Conservation (phyloP, 2,888 invertebrate genomes). For the Hemaris fuciformis region DNA sequence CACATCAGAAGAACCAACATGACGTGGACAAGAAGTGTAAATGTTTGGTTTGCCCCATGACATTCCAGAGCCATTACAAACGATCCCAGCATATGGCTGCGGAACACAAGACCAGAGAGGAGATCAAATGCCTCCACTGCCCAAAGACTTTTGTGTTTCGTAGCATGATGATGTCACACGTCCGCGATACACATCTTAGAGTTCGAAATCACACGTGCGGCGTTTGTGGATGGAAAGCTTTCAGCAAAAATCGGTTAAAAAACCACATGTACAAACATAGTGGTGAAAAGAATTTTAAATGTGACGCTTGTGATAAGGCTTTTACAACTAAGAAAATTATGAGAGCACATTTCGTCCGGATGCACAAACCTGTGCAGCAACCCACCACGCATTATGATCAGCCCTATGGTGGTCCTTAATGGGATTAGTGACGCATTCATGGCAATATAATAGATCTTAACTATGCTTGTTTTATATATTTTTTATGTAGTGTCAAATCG, state of each 20-base stretch:
- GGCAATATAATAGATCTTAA: not conserved
- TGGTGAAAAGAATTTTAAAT: conserved; percentile 74
- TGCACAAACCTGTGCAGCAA: conserved; percentile 55
- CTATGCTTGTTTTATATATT: not conserved
- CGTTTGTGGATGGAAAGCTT: conserved; percentile 70
- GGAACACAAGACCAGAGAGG: conserved; percentile 64
- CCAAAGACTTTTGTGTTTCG: conserved; percentile 71
- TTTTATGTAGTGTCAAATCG: not conserved
- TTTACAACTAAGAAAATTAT: conserved; percentile 73
- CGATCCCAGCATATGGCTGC: conserved; percentile 67
- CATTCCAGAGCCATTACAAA: conserved; percentile 67
- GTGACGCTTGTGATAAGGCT: conserved; percentile 66
- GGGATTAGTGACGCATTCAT: not conserved
- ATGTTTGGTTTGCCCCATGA: conserved; percentile 69
- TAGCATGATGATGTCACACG: conserved; percentile 74
- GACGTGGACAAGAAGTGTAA: conserved; percentile 74
- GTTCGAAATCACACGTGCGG: conserved; percentile 65
- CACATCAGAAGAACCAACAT: conserved; percentile 70
- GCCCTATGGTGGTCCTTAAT: conserved; percentile 43
- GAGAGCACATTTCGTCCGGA: conserved; percentile 65
- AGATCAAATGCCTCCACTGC: conserved; percentile 70
- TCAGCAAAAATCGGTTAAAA: conserved; percentile 73
- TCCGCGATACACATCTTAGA: conserved; percentile 67
- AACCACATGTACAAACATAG: conserved; percentile 76
- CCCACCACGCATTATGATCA: conserved; percentile 46